These are phyloP conservation scores for Rhogogaster chlorosoma DNA, from an alignment of 2,888 invertebrate species.

Conservation along the genomic window DNA sequence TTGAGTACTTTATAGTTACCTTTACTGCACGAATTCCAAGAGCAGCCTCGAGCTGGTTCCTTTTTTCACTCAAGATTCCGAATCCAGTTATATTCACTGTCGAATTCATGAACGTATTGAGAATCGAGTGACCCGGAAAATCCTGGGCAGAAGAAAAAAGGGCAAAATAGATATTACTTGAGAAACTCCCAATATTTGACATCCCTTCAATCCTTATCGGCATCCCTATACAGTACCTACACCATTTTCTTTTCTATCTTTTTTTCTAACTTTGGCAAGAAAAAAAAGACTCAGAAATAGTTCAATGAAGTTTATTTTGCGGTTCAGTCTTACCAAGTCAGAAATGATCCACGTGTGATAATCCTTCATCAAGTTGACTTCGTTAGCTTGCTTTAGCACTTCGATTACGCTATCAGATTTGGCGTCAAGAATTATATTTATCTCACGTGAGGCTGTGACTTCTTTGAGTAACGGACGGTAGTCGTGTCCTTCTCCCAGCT, in stretches of 20 bases:
- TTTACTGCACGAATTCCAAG: conserved; percentile 10
- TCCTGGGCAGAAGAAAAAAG: conserved; percentile 62
- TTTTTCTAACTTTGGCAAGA: too few species aligned
- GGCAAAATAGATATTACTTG: not conserved
- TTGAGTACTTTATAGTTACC: not conserved
- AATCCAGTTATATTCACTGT: conserved; percentile 69
- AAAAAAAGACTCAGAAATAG: not conserved
- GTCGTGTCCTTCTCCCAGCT: conserved; percentile 76
- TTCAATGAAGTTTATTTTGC: not conserved
- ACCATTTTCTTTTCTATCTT: not conserved
- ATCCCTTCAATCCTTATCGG: not conserved
- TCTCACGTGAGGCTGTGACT: conserved; percentile 85
- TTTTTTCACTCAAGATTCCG: conserved; percentile 64
- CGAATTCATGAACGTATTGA: conserved; percentile 63
- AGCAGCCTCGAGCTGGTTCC: conserved; percentile 54
- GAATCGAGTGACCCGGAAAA: conserved; percentile 63
- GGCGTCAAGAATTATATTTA: conserved; percentile 89
- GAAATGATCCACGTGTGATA: conserved; percentile 87
- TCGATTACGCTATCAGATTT: conserved; percentile 83
- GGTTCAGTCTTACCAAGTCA: conserved; percentile 79
- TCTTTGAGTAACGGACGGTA: conserved; percentile 87
- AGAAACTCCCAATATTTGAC: not conserved
- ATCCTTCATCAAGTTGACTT: conserved; percentile 90
- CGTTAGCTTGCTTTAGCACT: conserved; percentile 87
- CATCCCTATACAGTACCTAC: not conserved